A percentile compares a stretch with the other conserved stretches of the same genome.
phyloP scores from a whole-genome alignment of 2,113 vertebrate genomes.

The Telmatochromis brachygnathus region DNA sequence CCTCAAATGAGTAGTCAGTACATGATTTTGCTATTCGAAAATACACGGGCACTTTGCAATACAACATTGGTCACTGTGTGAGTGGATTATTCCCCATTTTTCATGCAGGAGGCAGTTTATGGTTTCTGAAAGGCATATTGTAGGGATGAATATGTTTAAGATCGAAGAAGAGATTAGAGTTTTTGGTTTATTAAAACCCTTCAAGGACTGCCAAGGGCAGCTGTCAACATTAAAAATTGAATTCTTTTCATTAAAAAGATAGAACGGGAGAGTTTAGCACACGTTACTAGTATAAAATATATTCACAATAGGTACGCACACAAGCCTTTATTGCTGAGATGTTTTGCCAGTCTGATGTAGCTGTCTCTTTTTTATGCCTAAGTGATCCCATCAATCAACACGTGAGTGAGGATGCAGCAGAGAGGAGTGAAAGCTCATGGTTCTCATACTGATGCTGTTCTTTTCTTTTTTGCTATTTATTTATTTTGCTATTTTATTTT shows the following conservation, averaged over 20 bases:
- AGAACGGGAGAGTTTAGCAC: neutral
- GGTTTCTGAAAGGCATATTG: neutral
- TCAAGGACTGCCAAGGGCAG: neutral
- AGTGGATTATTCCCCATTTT: neutral
- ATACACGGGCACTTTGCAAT: neutral
- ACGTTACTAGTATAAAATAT: neutral
- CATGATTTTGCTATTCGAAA: neutral
- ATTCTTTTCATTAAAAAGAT: neutral
- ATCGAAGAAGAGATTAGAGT: neutral
- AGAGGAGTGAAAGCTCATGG: neutral
- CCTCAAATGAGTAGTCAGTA: neutral
- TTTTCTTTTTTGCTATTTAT: neutral
- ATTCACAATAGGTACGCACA: neutral
- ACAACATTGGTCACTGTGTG: neutral
- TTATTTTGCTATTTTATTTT: neutral
- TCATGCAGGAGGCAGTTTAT: neutral
- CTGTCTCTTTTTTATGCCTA: neutral
- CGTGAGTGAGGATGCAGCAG: neutral
- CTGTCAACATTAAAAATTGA: neutral
- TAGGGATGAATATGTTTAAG: neutral
- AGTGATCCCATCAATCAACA: conserved; percentile 25
- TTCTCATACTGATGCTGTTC: conserved; percentile 16
- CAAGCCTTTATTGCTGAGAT: neutral
- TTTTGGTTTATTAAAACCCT: neutral
- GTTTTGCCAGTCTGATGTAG: neutral